phyloP scores from a whole-genome alignment of 2,797 vertebrate genomes.

The Tapirus indicus region DNA sequence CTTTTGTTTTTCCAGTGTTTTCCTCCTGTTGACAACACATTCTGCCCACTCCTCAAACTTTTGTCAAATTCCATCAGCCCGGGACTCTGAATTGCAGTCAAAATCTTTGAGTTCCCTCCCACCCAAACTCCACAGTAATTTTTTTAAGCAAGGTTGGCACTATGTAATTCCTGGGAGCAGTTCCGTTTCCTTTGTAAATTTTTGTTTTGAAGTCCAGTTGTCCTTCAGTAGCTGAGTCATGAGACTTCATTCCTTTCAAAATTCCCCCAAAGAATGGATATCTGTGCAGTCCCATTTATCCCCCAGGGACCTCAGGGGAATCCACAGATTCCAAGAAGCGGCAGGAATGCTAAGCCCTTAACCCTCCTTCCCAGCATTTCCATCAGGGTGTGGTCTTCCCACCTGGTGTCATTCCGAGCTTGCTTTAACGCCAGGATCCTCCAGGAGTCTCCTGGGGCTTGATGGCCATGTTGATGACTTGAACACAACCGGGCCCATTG shows the following conservation, averaged over 20 bases:
- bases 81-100: background rate
- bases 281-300: background rate
- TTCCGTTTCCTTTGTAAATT: background rate
- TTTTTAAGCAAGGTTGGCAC: background rate
- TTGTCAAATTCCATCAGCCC: background rate
- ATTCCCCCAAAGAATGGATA: background rate
- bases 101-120: background rate
- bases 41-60: slow-evolving; percentile 25
- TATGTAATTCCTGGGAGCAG: background rate
- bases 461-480: background rate
- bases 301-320: background rate
- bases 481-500: background rate
- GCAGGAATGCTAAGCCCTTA: background rate
- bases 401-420: background rate
- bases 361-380: background rate
- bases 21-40: slow-evolving; percentile 19
- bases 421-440: background rate
- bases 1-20: background rate
- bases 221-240: background rate
- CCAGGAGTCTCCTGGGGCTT: background rate
- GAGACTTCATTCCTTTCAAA: background rate
- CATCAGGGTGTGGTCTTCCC: background rate
- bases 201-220: background rate
- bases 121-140: background rate
- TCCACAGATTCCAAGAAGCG: background rate